A percentile compares a stretch with the other conserved stretches of the same genome.
phyloP scores from a whole-genome alignment of 2,888 invertebrate genomes.

The Cosmorhoe ocellata region DNA sequence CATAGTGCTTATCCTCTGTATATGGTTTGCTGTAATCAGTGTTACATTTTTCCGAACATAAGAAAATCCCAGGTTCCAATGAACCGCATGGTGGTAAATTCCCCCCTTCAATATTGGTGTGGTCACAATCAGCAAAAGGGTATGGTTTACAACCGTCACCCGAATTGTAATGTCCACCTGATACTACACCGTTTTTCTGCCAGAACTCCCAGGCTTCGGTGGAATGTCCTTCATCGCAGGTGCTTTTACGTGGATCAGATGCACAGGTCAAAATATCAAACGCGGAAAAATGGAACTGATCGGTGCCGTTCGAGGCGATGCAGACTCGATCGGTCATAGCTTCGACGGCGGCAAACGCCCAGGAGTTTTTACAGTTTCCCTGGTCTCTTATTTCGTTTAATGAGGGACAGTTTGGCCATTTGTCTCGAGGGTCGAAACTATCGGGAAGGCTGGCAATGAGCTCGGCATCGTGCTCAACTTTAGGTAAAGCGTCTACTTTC shows the following conservation, averaged over 20 bases:
- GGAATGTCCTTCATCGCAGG: constrained; percentile 86
- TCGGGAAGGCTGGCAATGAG: constrained; percentile 84
- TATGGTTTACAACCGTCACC: constrained; percentile 94
- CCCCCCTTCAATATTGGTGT: constrained; percentile 51
- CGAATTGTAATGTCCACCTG: constrained; percentile 91
- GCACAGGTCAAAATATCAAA: constrained; percentile 91
- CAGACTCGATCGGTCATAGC: constrained; percentile 95
- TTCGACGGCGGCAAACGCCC: constrained; percentile 96
- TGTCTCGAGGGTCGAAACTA: constrained; percentile 89
- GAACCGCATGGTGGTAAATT: constrained; percentile 82
- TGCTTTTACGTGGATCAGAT: no score
- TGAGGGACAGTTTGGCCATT: constrained; percentile 94
- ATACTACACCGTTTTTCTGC: constrained; percentile 92
- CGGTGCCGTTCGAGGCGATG: constrained; percentile 88
- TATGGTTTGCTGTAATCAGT: constrained; percentile 86
- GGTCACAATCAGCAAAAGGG: constrained; percentile 93
- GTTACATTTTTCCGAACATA: constrained; percentile 87
- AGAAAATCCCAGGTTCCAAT: constrained; percentile 89
- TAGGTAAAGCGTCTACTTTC: constrained; percentile 64
- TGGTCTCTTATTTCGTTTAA: constrained; percentile 92
- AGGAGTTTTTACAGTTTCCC: constrained; percentile 96
- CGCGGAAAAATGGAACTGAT: constrained; percentile 90
- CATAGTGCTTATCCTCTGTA: constrained; percentile 89
- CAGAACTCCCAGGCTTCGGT: constrained; percentile 94
- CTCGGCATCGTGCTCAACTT: constrained; percentile 55